phyloP scores from a whole-genome alignment of 2,797 vertebrate species.

The Liasis olivaceus region DNA sequence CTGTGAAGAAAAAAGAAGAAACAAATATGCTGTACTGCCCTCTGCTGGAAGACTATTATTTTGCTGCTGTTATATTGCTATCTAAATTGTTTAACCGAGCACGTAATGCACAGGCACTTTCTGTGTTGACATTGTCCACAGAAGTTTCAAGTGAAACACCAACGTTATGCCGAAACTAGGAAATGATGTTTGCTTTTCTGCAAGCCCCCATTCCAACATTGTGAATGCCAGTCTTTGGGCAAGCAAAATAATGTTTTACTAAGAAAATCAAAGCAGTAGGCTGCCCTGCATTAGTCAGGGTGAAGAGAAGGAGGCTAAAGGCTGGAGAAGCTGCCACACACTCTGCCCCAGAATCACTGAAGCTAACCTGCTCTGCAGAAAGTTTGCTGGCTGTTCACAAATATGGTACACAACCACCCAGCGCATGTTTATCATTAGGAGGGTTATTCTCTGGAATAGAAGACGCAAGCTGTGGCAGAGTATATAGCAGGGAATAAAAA shows the following conservation, averaged over 20 bases:
- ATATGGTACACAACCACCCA: no score
- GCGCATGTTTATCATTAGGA: neutral
- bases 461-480: neutral
- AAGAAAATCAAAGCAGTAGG: neutral
- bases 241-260: neutral
- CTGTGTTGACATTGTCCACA: neutral
- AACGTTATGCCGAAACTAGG: neutral
- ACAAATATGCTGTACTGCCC: slow-evolving; percentile 25
- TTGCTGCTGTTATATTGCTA: neutral
- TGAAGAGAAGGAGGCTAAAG: neutral
- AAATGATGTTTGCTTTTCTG: neutral
- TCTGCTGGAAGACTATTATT: slow-evolving; percentile 39
- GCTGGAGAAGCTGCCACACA: neutral
- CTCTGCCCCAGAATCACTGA: neutral
- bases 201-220: neutral
- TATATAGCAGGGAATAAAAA: neutral
- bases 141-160: neutral
- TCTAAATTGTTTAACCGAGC: neutral
- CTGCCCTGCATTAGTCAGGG: neutral
- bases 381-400: no score
- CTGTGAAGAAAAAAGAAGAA: fast-evolving
- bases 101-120: neutral
- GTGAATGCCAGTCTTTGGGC: neutral
- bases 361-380: neutral
- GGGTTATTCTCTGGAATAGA: neutral